These are phyloP conservation scores for Phylloscopus trochilus DNA, from an alignment of 2,113 vertebrate genomes.

Conservation along the genomic window DNA sequence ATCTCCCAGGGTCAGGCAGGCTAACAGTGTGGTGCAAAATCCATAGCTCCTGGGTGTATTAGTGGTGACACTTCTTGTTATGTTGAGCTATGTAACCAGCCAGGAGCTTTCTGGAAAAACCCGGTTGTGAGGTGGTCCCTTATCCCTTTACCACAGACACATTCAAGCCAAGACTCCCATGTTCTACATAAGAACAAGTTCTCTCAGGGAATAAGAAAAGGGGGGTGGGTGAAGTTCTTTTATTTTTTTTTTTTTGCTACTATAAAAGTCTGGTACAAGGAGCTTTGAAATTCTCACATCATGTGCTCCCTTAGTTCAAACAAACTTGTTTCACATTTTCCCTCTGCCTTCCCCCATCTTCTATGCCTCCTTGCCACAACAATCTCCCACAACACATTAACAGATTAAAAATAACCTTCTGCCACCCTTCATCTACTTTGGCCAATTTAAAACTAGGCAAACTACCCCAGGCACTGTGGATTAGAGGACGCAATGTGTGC, in stretches of 20 bases:
- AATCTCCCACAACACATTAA: background rate
- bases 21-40: background rate
- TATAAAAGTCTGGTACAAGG: background rate
- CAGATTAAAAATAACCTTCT: slow-evolving; percentile 45
- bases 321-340: background rate
- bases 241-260: background rate
- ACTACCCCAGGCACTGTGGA: background rate
- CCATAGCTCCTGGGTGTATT: background rate
- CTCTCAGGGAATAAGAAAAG: background rate
- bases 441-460: slow-evolving; percentile 13
- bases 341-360: background rate
- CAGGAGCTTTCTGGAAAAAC: background rate
- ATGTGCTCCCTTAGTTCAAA: background rate
- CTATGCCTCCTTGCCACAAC: background rate
- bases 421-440: slow-evolving; percentile 3
- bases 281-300: background rate
- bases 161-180: background rate
- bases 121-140: background rate
- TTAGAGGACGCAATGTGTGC: background rate
- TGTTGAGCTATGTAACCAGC: background rate
- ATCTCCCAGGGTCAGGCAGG: background rate
- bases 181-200: background rate
- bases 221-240: accelerated
- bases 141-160: background rate
- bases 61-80: background rate